Conservation (phyloP, 2,797 vertebrate genomes). For the Rhabdophis nuchalis region DNA sequence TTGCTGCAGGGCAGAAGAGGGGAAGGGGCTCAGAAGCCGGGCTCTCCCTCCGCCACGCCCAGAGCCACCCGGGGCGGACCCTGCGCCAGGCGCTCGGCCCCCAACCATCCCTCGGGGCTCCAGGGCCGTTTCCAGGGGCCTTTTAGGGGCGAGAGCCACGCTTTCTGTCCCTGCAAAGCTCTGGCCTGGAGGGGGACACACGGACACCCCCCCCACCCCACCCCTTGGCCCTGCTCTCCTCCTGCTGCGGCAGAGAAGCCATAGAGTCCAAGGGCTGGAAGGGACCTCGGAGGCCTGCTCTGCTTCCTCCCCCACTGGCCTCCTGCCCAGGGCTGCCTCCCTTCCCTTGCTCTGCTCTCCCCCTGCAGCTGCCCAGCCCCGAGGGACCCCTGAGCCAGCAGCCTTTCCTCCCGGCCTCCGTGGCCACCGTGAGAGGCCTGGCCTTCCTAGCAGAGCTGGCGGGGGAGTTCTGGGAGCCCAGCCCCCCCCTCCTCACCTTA, state of each 20-base stretch:
- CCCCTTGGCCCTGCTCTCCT: not conserved
- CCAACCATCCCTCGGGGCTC: accelerated
- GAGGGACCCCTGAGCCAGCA: not conserved
- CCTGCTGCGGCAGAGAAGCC: not conserved
- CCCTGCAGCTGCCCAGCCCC: accelerated
- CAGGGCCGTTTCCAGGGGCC: accelerated
- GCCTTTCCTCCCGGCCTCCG: not conserved
- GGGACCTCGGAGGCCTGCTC: not conserved
- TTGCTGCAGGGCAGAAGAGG: conserved; percentile 48
- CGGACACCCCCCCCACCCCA: too few species aligned
- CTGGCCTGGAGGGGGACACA: not conserved
- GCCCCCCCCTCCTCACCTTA: conserved; percentile 40
- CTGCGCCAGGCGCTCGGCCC: accelerated
- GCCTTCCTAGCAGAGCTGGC: too few species aligned
- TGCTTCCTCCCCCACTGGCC: not conserved
- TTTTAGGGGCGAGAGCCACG: too few species aligned
- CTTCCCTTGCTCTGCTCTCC: not conserved
- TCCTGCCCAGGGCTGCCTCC: not conserved
- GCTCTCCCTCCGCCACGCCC: too few species aligned
- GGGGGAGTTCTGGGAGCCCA: not conserved
- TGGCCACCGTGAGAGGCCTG: too few species aligned
- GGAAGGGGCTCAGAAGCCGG: not conserved
- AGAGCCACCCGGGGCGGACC: not conserved
- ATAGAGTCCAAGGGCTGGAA: not conserved
- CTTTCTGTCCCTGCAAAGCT: not conserved